Evolutionary conservation across 2,888 invertebrate species (phyloP).

Genomic region (Timandra comae): DNA sequence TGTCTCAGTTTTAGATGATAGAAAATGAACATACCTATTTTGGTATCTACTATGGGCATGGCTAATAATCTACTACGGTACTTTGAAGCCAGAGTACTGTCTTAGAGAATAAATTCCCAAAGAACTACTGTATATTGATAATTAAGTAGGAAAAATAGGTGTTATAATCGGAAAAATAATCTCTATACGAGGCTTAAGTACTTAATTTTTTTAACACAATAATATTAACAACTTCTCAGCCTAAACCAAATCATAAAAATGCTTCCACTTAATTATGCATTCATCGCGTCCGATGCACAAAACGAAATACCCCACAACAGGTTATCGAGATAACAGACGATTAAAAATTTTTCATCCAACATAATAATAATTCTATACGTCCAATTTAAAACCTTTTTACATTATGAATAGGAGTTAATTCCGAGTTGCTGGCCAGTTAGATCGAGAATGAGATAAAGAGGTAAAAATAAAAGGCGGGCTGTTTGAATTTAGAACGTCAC

Average conservation of each 20-base stretch:
- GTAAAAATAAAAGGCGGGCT: conserved; percentile 66
- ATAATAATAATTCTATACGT: conserved; percentile 23
- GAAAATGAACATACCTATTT: no score
- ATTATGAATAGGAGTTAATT: conserved; percentile 21
- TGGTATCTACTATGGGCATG: no score
- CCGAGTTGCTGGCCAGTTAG: conserved; percentile 41
- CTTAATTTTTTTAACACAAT: no score
- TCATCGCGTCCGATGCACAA: conserved; percentile 59
- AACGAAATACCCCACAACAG: conserved; percentile 69
- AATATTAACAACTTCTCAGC: conserved; percentile 33
- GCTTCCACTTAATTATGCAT: conserved; percentile 72
- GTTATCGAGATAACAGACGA: conserved; percentile 64
- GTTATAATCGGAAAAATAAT: no score
- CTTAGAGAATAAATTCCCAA: no score
- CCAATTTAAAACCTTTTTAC: conserved; percentile 49
- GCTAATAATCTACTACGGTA: no score
- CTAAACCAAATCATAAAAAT: conserved; percentile 60
- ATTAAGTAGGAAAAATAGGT: no score
- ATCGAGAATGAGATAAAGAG: conserved; percentile 61
- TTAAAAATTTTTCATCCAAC: conserved; percentile 54
- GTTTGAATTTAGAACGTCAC: conserved; percentile 72
- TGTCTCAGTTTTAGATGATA: no score
- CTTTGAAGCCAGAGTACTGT: no score
- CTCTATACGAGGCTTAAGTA: no score
- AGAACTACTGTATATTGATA: no score